phyloP scores from a whole-genome alignment of 2,888 invertebrate genomes.

The Nymphalis polychloros region DNA sequence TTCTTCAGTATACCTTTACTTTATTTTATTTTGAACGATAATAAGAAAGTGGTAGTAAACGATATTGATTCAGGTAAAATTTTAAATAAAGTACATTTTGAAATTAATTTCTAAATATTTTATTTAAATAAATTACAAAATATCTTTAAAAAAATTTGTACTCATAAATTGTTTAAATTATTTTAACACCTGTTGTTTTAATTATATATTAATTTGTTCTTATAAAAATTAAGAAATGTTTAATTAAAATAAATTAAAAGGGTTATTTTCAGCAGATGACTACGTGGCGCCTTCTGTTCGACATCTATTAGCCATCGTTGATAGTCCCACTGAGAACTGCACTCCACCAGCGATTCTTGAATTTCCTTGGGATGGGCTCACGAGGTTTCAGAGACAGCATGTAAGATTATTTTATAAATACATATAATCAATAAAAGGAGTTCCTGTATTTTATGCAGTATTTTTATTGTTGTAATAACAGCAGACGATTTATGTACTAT shows the following conservation, averaged over 20 bases:
- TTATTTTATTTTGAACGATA: conserved; percentile 51
- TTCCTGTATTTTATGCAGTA: too few relatives aligned
- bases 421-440: too few relatives aligned
- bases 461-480: too few relatives aligned
- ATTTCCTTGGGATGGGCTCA: conserved; percentile 89
- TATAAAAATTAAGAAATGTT: not conserved
- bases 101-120: not conserved
- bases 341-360: conserved; percentile 89
- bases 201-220: too few relatives aligned
- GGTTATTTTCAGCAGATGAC: conserved; percentile 17
- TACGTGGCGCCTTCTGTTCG: conserved; percentile 46
- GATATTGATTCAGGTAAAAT: conserved; percentile 46
- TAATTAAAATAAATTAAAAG: not conserved
- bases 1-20: conserved; percentile 62
- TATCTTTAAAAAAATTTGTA: not conserved
- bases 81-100: not conserved
- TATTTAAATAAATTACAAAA: not conserved
- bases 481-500: too few relatives aligned
- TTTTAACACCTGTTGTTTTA: too few relatives aligned
- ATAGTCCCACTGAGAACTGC: conserved; percentile 75
- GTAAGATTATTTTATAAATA: conserved; percentile 49
- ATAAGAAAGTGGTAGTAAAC: conserved; percentile 11
- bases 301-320: conserved; percentile 53
- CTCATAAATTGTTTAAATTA: too few relatives aligned
- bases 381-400: conserved; percentile 83